These are phyloP conservation scores for Bathynomus jamesi DNA, from an alignment of 1,140 invertebrate species.

Conservation along the genomic window DNA sequence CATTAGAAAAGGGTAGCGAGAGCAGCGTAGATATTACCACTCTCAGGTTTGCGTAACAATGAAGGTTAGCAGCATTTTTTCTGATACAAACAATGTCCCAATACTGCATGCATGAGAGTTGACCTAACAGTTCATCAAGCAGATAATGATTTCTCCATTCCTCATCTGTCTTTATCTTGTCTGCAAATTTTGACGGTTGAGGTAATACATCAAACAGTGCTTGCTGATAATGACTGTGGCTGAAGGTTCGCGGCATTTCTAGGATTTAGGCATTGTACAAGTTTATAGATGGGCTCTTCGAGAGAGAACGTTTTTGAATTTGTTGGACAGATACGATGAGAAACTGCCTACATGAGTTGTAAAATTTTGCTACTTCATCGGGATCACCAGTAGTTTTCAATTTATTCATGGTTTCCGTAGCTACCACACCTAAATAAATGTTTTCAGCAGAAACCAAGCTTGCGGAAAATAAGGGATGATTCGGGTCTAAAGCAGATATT, in stretches of 20 bases:
- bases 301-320: constrained; percentile 13
- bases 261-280: constrained; percentile 11
- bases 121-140: background rate
- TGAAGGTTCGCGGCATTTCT: constrained; percentile 10
- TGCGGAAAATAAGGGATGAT: background rate
- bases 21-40: constrained; percentile 2
- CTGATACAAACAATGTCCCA: constrained; percentile 7
- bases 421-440: constrained; percentile 8
- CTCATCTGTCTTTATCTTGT: constrained; percentile 9
- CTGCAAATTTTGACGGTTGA: constrained; percentile 15
- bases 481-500: constrained; percentile 12
- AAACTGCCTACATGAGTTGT: background rate
- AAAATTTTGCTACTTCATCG: constrained; percentile 7
- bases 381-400: background rate
- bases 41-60: constrained; percentile 11
- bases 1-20: constrained; percentile 17
- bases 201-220: constrained; percentile 8
- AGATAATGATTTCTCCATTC: constrained; percentile 15
- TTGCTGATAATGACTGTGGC: background rate
- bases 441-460: constrained; percentile 5
- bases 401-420: constrained; percentile 11
- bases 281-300: constrained; percentile 4
- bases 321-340: constrained; percentile 16
- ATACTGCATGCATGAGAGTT: constrained; percentile 2
- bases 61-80: constrained; percentile 1